Evolutionary conservation across 2,797 vertebrate genomes (phyloP), one percentile per base, ranked within the genome.

Genomic region (Hylomyscus alleni): DNA sequence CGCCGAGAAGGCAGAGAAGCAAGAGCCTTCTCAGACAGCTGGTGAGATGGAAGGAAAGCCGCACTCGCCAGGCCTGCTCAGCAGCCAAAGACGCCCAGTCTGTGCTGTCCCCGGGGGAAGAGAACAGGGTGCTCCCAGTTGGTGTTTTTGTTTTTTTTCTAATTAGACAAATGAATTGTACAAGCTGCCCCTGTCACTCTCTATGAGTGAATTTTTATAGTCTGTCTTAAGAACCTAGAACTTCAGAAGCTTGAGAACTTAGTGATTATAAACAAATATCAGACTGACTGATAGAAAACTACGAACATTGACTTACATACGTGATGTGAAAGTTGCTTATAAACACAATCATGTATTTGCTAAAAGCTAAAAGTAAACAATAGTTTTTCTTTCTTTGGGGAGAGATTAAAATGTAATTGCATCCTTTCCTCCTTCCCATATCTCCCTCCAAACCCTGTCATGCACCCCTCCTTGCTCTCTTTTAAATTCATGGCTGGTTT

Each of bases 351-450:
- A 10, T n/a, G 17, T 86, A 73, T 92, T 92, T 40, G 44, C 34
- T 90, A 92, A 98, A 95, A 80, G 1, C 0, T 65, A 97, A 83
- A 94, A 88, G 95, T 91, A 69, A 73, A 86, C 94, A 65, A 24
- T 50, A 15, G 12, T 62, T 67, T 37, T 72, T 50, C 31, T 52
- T 37, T 26, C 88, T 95, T 29, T 26, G 12, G 14, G 47, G 13
- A 13, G 13, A 26, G 14, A 29, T 60, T 44, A 20, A 60, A 82
- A 54, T 58, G 26, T 60, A 83, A 44, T 62, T 40, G 29, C 14
- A 40, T 65, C 19, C 14, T 47, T 69, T 9, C 60, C 3, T 11
- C 6, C 44, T 77, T 50, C 31, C 29, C 17, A 15, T 5, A 50
- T n/a, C 6, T 26, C 3, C 31, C 62, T 52, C 44, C 44, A 50